Evolutionary conservation across 2,888 invertebrate genomes (phyloP), one percentile per base, ranked within the genome.

Genomic region (Ormyrus rosae): DNA sequence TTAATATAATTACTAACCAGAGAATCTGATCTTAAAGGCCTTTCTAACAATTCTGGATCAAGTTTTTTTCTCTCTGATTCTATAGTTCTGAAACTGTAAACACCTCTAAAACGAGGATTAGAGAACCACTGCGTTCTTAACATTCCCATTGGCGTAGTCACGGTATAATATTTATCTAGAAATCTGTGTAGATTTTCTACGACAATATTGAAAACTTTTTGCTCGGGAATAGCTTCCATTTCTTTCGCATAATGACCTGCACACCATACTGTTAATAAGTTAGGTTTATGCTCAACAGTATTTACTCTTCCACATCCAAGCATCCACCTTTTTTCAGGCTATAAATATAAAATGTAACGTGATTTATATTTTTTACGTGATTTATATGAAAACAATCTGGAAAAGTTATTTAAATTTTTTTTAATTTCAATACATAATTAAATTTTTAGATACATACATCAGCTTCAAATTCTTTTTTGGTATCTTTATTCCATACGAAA

Each of bases 91-190:
- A 92, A 95, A 0, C 94, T 92, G 88, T 96, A 96, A 0, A 95
- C 94, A 6, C 97, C 96, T 61, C 93, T 92, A 1, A 95, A 94
- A 88, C 93, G 93, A 0, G 93, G 93, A 90, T 96, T 94, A 0
- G 92, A 91, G 81, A 91, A 92, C 96, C 96, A 96, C 0, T 91
- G 91, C 0, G 95, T 94, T 84, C 96, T 95, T 34, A 92, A 82
- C 82, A 93, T 87, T 68, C 89, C 88, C 0, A 91, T 91, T 6
- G 93, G 92, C 51, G 90, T 84, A 2, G 92, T 91, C 50, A 94
- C 90, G 45, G 91, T 88, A 78, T 92, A 93, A 51, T 86, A 83
- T 46, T 89, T 86, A 6, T 92, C 92, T 0, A 93, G 86, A 86
- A 94, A 93, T 83, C 91, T 91, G 51, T 91, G 87, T 10, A 95